These are phyloP conservation scores for Probosciger aterrimus DNA, from an alignment of 2,113 vertebrate genomes.

Conservation along the genomic window DNA sequence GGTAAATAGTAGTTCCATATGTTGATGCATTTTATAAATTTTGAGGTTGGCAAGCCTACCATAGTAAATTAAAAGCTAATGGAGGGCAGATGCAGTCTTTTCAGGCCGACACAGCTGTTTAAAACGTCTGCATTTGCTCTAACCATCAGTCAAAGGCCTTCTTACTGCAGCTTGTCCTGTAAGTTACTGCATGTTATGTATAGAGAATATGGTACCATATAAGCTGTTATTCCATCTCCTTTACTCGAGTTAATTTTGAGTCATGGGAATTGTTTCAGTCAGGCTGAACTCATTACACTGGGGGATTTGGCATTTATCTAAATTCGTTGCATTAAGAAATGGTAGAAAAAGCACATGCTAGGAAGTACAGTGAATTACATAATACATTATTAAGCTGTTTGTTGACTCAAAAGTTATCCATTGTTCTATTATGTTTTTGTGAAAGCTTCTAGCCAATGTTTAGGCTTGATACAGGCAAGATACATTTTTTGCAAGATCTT, in stretches of 20 bases:
- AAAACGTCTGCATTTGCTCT: background rate
- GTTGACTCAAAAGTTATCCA: background rate
- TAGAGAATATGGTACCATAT: rapidly evolving
- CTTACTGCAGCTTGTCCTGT: background rate
- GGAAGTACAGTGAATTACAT: background rate
- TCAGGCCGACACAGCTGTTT: background rate
- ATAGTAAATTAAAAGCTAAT: background rate
- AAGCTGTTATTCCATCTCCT: background rate
- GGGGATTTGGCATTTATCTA: background rate
- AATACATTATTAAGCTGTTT: background rate
- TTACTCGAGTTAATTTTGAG: background rate
- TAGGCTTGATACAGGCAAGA: background rate
- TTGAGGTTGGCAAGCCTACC: background rate
- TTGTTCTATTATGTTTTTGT: background rate
- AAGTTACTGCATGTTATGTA: background rate
- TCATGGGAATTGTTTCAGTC: background rate
- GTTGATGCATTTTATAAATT: background rate
- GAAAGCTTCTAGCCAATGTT: background rate
- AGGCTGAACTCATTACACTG: background rate
- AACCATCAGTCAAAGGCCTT: background rate
- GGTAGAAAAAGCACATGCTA: background rate
- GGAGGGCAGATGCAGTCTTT: background rate
- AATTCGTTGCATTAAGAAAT: background rate
- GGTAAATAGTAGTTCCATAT: background rate
- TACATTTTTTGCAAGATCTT: background rate